phyloP scores from a whole-genome alignment of 1,140 invertebrate genomes.

The Aphidius gifuensis region DNA sequence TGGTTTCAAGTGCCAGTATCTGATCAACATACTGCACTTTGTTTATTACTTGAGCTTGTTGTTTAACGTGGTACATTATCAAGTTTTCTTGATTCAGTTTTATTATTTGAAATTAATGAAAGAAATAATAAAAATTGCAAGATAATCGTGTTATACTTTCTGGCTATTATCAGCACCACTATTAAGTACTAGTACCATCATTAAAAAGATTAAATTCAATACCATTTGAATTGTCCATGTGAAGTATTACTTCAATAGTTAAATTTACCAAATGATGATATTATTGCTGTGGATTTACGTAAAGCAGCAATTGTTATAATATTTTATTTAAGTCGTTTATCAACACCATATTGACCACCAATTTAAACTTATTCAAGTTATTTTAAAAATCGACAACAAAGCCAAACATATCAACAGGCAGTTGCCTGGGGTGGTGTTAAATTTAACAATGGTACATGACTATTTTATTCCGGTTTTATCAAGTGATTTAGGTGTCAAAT shows the following conservation, averaged over 20 bases:
- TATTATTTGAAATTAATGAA: constrained; percentile 75
- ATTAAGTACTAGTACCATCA: constrained; percentile 67
- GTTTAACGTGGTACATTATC: constrained; percentile 75
- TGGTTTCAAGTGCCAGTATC: constrained; percentile 66
- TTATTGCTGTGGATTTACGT: constrained; percentile 73
- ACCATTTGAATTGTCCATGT: constrained; percentile 55
- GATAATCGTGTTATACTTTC: constrained; percentile 57
- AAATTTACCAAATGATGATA: constrained; percentile 76
- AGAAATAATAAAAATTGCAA: constrained; percentile 61
- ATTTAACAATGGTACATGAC: constrained; percentile 56
- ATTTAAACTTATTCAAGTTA: constrained; percentile 28
- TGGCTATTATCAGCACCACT: constrained; percentile 69
- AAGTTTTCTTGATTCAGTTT: constrained; percentile 68
- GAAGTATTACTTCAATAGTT: constrained; percentile 64
- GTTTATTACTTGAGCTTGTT: constrained; percentile 74
- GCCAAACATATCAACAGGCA: constrained; percentile 58
- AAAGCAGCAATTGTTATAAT: constrained; percentile 86
- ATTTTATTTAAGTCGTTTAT: constrained; percentile 82
- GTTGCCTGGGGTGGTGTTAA: constrained; percentile 63
- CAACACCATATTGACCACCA: constrained; percentile 76
- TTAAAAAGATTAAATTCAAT: constrained; percentile 64
- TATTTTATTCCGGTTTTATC: constrained; percentile 64
- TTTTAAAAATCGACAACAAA: constrained; percentile 35
- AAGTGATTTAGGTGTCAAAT: constrained; percentile 63
- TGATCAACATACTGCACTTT: constrained; percentile 78